A percentile compares a stretch with the other conserved stretches of the same genome.
These are phyloP conservation scores for Penaeus vannamei DNA, from an alignment of 1,140 invertebrate species.

Conservation along the genomic window DNA sequence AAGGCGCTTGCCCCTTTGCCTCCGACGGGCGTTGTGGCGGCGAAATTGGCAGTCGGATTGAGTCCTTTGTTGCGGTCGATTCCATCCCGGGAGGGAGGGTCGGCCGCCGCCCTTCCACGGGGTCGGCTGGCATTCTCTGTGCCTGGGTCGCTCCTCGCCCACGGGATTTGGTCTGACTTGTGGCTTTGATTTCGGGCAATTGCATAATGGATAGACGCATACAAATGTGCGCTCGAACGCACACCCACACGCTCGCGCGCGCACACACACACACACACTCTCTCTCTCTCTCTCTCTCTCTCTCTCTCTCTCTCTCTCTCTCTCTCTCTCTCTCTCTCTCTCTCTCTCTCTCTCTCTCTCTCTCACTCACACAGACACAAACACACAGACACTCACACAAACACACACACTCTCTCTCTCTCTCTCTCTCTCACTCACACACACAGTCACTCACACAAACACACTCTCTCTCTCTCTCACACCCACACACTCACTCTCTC, in stretches of 20 bases:
- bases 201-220: not conserved
- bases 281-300: not conserved
- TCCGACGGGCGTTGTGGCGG: too few species aligned
- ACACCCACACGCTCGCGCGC: not conserved
- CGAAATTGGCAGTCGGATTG: too few species aligned
- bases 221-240: not conserved
- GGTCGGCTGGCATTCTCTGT: not conserved
- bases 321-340: not conserved
- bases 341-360: not conserved
- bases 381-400: too few species aligned
- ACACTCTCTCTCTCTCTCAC: too few species aligned
- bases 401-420: too few species aligned
- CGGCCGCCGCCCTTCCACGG: too few species aligned
- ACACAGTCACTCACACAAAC: too few species aligned
- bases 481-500: too few species aligned
- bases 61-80: too few species aligned
- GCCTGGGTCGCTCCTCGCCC: not conserved
- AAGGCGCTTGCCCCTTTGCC: too few species aligned
- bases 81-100: too few species aligned
- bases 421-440: not conserved
- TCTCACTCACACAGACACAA: too few species aligned
- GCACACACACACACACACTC: not conserved
- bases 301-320: not conserved
- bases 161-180: not conserved
- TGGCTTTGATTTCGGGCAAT: not conserved